Base-by-base conservation (phyloP, 2,888 invertebrate genomes). In the Parapristionchus giblindavisi region DNA sequence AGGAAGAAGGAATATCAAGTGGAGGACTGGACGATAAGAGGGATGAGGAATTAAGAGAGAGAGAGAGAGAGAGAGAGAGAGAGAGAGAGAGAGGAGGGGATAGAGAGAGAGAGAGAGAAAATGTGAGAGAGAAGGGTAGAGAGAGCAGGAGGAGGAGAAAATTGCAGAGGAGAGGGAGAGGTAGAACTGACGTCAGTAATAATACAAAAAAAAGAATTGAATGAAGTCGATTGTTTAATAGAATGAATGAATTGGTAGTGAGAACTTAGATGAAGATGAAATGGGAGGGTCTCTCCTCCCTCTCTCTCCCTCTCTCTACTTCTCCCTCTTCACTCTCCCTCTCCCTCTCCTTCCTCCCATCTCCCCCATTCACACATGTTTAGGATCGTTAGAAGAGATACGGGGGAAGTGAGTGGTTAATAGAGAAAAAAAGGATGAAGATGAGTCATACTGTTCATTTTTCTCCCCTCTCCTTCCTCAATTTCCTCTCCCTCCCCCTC, bases 1-100 rank as follows among this genome's bases (percentile, higher is more conserved):
- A 27, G 24, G 27, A 17, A 56, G 56, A 24, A 27, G 24, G 56
- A 8, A 24, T 8, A 8, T 14, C 56, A n/a, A 24, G 21, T 24
- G 24, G 8, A 24, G 56, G 8, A 24, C 56, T 8, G 24, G 14
- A 14, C 8, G 56, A n/a, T 27, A 27, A 8, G n/a, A 8, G 27
- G 56, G 56, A 8, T n/a, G 56, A 56, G 56, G 24, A 27, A 56
- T 17, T n/a, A 24, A 24, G 56, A 56, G 56, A 56, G 63, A 32
- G 63, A 61, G 63, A 32, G 60, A 58, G 32, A 27, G 48, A 17
- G 73, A 73, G 73, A 73, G 36, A 34, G 60, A 43, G 60, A 11
- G 48, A 72, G 54, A 29, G 34, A 43, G 27, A 24, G 54, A 29
- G 51, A 34, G 29, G 27, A 17, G n/a, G 17, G 51, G 17, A 14